Evolutionary conservation across 2,888 invertebrate species (phyloP).

Genomic region (Geotrupes spiniger): DNA sequence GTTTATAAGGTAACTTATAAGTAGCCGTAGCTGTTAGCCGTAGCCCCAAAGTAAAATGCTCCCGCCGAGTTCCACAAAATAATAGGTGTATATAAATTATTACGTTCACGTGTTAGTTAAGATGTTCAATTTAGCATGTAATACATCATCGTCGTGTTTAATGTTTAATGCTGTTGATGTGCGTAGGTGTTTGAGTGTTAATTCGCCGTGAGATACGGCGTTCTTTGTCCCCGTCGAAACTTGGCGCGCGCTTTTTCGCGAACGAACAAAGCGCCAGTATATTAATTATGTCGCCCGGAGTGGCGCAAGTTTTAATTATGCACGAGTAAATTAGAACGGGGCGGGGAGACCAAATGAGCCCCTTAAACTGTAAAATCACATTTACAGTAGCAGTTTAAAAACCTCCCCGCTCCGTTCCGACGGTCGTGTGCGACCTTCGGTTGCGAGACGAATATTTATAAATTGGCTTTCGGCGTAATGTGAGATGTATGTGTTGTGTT

Average conservation of each 20-base stretch:
- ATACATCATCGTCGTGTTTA: too few species aligned
- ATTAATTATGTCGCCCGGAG: not conserved
- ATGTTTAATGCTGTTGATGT: too few species aligned
- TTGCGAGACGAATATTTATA: not conserved
- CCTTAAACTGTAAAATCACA: slow-evolving; percentile 24
- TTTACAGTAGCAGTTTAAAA: slow-evolving; percentile 26
- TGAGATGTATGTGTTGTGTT: too few species aligned
- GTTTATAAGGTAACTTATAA: slow-evolving; percentile 1
- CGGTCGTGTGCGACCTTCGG: not conserved
- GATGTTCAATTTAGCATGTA: not conserved
- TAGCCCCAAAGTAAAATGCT: too few species aligned
- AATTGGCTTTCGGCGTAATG: slow-evolving; percentile 6
- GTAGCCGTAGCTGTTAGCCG: not conserved
- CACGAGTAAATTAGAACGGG: slow-evolving; percentile 15
- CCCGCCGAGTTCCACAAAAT: not conserved
- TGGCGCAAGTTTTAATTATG: too few species aligned
- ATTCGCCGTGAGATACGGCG: not conserved
- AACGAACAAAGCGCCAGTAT: too few species aligned
- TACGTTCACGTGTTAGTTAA: not conserved
- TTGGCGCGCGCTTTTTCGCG: too few species aligned
- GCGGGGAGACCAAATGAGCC: slow-evolving; percentile 24
- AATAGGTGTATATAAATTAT: slow-evolving; percentile 2
- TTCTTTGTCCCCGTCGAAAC: not conserved
- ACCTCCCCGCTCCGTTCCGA: slow-evolving; percentile 19
- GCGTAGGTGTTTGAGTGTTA: not conserved